A percentile compares a stretch with the other conserved stretches of the same genome.
These are phyloP conservation scores for Myzus persicae DNA, from an alignment of 1,140 invertebrate genomes.

Conservation along the genomic window DNA sequence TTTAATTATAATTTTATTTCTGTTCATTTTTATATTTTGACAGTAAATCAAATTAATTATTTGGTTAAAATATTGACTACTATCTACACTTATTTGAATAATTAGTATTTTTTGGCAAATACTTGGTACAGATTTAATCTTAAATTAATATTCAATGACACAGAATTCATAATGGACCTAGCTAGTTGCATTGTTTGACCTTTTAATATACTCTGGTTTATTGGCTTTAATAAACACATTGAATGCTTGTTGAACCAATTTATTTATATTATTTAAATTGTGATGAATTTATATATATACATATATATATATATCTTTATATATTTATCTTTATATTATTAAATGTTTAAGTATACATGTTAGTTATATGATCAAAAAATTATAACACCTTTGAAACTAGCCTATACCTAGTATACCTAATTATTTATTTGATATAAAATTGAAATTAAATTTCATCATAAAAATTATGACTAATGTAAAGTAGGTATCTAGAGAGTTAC, in stretches of 20 bases:
- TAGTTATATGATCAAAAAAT: background rate
- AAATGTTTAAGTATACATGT: background rate
- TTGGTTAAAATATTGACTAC: no score
- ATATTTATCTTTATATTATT: no score
- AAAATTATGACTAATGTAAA: background rate
- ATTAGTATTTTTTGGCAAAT: background rate
- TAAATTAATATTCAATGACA: conserved; percentile 36
- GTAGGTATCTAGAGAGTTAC: background rate
- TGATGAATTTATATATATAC: background rate
- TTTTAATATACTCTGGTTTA: conserved; percentile 40
- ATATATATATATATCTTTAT: no score
- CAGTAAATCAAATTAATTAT: background rate
- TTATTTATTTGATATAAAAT: no score
- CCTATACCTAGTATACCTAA: no score
- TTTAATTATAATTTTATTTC: background rate
- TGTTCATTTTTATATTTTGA: background rate
- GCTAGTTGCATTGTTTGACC: conserved; percentile 49
- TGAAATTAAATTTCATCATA: background rate
- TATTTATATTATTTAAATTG: conserved; percentile 33
- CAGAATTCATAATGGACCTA: background rate
- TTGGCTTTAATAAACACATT: conserved; percentile 50
- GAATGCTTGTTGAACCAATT: conserved; percentile 46
- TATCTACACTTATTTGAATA: background rate
- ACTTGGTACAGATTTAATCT: background rate
- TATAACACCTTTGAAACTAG: background rate